phyloP scores from a whole-genome alignment of 1,140 invertebrate genomes.

The Drosophila bocki region DNA sequence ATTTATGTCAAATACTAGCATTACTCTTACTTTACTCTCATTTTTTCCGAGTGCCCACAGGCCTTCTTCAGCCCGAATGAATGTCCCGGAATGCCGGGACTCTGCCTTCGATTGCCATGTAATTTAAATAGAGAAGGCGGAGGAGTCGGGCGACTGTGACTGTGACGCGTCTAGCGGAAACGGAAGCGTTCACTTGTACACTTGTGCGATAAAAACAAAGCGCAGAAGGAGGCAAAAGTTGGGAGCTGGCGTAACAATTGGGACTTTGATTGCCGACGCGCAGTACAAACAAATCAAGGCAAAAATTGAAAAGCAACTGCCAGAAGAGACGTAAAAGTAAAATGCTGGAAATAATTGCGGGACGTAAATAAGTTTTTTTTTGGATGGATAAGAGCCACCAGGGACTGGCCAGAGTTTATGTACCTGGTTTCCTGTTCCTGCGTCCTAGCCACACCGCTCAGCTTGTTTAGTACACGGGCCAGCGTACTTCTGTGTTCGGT shows the following conservation, averaged over 20 bases:
- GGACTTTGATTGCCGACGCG: conserved; percentile 60
- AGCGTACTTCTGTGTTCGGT: conserved; percentile 50
- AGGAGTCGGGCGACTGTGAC: neutral
- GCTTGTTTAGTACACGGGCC: conserved; percentile 30
- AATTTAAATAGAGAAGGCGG: conserved; percentile 52
- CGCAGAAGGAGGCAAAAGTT: conserved; percentile 10
- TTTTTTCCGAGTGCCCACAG: neutral
- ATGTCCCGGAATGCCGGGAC: conserved; percentile 24
- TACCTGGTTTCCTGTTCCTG: conserved; percentile 14
- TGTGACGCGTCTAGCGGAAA: conserved; percentile 61
- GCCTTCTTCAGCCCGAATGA: conserved; percentile 16
- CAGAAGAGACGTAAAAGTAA: conserved; percentile 60
- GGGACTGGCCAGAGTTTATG: no score
- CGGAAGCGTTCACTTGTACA: conserved; percentile 71
- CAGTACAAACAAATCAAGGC: conserved; percentile 66
- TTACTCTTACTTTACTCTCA: no score
- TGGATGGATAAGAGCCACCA: neutral
- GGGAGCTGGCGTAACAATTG: conserved; percentile 59
- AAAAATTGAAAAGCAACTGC: conserved; percentile 64
- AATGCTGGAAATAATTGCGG: conserved; percentile 78
- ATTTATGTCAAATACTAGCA: neutral
- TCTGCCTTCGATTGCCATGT: conserved; percentile 36
- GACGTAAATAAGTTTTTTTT: conserved; percentile 48
- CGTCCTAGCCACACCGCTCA: conserved; percentile 15
- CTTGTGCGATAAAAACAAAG: conserved; percentile 68